These are phyloP conservation scores for Etheostoma perlongum DNA, from an alignment of 2,797 vertebrate species.

Conservation along the genomic window DNA sequence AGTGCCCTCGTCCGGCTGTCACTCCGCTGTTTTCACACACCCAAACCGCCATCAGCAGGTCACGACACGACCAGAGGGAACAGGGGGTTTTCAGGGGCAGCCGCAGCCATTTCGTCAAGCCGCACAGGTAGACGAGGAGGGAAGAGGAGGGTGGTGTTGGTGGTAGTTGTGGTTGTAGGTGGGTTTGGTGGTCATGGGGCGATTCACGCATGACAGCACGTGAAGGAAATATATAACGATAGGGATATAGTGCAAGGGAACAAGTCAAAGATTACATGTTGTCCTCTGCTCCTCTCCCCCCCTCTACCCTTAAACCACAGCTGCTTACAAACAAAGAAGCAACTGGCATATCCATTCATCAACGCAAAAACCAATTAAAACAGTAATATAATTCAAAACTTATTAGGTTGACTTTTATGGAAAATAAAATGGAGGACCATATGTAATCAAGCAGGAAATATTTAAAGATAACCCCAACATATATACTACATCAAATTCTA, in stretches of 20 bases:
- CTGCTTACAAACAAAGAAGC: conserved; percentile 86
- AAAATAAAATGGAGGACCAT: conserved; percentile 60
- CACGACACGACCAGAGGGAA: conserved; percentile 81
- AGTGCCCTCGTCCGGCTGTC: conserved; percentile 94
- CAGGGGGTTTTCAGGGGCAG: conserved; percentile 79
- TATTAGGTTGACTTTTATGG: conserved; percentile 55
- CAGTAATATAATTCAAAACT: conserved; percentile 63
- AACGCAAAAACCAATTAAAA: conserved; percentile 79
- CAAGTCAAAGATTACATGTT: conserved; percentile 94
- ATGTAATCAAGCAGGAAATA: conserved; percentile 55
- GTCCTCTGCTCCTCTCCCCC: conserved; percentile 84
- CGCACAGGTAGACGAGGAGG: conserved; percentile 84
- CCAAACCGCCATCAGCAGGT: conserved; percentile 85
- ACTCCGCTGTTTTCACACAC: conserved; percentile 90
- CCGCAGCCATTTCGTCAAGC: conserved; percentile 81
- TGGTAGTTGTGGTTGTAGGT: conserved; percentile 84
- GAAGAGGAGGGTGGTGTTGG: conserved; percentile 78
- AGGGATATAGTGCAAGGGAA: conserved; percentile 98
- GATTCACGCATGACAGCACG: conserved; percentile 93
- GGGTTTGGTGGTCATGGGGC: conserved; percentile 89
- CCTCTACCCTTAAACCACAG: conserved; percentile 84
- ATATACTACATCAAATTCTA: conserved; percentile 29
- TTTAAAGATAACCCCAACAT: conserved; percentile 33
- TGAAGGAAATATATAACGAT: conserved; percentile 98
- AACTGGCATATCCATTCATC: conserved; percentile 85